These are phyloP conservation scores for Sorex araneus DNA, from an alignment of 2,113 vertebrate species.

Conservation along the genomic window DNA sequence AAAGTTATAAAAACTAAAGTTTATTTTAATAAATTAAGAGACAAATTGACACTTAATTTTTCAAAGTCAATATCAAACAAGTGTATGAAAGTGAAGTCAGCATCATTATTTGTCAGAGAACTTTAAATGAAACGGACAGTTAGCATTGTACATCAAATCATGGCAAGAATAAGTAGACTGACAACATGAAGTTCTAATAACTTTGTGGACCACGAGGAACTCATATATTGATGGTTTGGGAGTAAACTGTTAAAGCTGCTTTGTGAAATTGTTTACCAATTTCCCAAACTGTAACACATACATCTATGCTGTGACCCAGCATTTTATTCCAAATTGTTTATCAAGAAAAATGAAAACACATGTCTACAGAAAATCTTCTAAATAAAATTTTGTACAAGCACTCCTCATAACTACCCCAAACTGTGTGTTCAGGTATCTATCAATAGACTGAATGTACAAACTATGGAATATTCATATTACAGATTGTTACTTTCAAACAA, in stretches of 20 bases:
- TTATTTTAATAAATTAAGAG: too few relatives aligned
- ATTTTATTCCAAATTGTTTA: conserved; percentile 10
- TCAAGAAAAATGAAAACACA: conserved; percentile 32
- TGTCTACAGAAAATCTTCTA: conserved; percentile 4
- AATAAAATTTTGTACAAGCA: neutral
- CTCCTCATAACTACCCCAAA: conserved; percentile 34
- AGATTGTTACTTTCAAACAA: neutral
- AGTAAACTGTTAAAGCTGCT: conserved; percentile 8
- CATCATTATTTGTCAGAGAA: neutral
- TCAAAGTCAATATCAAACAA: too few relatives aligned
- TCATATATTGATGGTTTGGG: neutral
- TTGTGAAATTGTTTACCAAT: conserved; percentile 24
- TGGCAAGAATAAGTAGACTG: neutral
- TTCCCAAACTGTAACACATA: conserved; percentile 17
- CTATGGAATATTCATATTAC: neutral
- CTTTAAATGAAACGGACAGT: neutral
- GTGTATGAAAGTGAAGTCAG: neutral
- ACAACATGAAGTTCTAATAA: neutral
- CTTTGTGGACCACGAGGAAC: neutral
- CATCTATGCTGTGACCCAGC: neutral
- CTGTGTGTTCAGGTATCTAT: neutral
- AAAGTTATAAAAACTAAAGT: too few relatives aligned
- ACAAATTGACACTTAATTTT: too few relatives aligned
- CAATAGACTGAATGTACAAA: neutral
- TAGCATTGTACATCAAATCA: neutral